phyloP scores from a whole-genome alignment of 2,797 vertebrate species.

The Spizella passerina region DNA sequence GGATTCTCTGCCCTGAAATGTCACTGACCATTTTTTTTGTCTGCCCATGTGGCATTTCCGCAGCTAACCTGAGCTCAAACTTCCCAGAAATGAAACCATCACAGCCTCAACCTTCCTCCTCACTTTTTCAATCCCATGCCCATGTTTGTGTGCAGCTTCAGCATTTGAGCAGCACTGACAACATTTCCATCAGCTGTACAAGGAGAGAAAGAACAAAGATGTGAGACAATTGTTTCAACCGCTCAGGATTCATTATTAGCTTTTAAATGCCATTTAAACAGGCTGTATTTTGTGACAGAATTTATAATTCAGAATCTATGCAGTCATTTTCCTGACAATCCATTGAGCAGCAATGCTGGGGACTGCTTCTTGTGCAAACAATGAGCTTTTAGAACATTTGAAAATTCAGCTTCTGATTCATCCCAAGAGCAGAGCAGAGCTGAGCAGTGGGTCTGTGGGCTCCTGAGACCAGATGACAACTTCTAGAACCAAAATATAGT shows the following conservation, averaged over 20 bases:
- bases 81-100: constrained; percentile 13
- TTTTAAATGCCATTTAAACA: not conserved
- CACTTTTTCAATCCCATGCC: not conserved
- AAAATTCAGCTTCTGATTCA: not conserved
- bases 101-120: not conserved
- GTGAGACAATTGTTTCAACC: not conserved
- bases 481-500: not conserved
- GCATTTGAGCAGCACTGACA: not conserved
- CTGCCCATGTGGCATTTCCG: too few species aligned
- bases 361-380: not conserved
- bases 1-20: not conserved
- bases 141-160: not conserved
- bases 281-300: not conserved
- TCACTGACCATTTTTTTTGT: not conserved
- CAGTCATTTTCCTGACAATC: not conserved
- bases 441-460: not conserved
- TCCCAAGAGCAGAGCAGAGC: not conserved
- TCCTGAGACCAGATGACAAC: not conserved
- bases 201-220: not conserved
- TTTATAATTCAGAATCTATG: not conserved
- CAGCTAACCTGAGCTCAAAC: not conserved
- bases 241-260: not conserved
- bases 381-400: not conserved
- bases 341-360: not conserved
- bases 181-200: not conserved